Evolutionary conservation across 1,140 invertebrate species (phyloP).

Genomic region (Apocrypta bakeri): DNA sequence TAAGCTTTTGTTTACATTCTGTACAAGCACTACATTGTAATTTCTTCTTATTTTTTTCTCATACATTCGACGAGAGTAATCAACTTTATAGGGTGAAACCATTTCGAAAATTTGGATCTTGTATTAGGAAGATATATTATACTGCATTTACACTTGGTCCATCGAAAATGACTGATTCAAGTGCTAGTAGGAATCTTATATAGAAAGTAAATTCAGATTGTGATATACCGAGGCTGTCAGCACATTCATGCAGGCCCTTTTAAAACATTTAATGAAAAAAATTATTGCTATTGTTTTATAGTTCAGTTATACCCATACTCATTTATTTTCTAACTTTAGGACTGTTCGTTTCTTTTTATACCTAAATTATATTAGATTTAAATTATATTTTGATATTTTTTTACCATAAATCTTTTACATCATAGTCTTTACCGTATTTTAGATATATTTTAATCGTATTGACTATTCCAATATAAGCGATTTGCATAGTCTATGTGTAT

Average conservation of each 20-base stretch:
- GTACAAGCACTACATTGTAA: neutral
- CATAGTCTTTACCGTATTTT: neutral
- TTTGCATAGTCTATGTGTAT: neutral
- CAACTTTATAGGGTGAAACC: neutral
- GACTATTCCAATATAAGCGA: neutral
- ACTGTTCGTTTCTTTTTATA: neutral
- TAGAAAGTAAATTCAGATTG: conserved; percentile 30
- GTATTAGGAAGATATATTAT: neutral
- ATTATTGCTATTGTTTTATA: neutral
- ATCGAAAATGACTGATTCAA: conserved; percentile 35
- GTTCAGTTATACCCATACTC: neutral
- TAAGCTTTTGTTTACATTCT: conserved; percentile 27
- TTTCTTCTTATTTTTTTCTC: neutral
- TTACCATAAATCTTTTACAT: neutral
- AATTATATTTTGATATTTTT: conserved; percentile 14
- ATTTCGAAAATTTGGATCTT: neutral
- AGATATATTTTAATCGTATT: neutral
- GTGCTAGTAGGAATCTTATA: conserved; percentile 21
- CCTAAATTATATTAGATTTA: conserved; percentile 1
- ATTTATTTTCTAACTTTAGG: neutral
- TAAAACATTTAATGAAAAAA: neutral
- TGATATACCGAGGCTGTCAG: conserved; percentile 41
- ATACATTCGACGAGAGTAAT: neutral
- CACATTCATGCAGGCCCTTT: neutral
- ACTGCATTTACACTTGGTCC: conserved; percentile 6